phyloP scores from a whole-genome alignment of 2,797 vertebrate genomes.

The Pelochelys cantorii region DNA sequence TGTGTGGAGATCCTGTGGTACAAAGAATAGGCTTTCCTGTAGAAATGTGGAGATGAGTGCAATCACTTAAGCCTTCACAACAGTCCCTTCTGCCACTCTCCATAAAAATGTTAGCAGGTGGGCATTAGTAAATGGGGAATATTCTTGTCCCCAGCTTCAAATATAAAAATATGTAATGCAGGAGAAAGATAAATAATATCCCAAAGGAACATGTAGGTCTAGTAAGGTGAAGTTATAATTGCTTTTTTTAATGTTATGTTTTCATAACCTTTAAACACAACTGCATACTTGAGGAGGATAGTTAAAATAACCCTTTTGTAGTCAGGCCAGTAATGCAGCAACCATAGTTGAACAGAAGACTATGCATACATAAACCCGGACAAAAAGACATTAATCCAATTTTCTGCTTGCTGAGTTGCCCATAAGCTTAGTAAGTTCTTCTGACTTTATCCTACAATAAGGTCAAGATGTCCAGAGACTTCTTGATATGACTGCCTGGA shows the following conservation, averaged over 20 bases:
- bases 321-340: background rate
- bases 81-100: background rate
- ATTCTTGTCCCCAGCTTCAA: background rate
- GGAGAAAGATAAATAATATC: background rate
- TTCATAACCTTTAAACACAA: background rate
- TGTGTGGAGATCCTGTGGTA: background rate
- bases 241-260: background rate
- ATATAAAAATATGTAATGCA: background rate
- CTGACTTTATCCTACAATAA: constrained; percentile 13
- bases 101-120: background rate
- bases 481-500: constrained; percentile 30
- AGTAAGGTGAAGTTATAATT: background rate
- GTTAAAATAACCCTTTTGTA: background rate
- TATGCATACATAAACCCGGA: background rate
- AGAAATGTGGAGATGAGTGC: background rate
- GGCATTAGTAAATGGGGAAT: background rate
- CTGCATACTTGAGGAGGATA: background rate
- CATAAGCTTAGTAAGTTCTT: background rate
- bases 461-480: constrained; percentile 3
- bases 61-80: background rate
- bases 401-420: background rate
- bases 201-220: background rate
- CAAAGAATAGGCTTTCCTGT: background rate
- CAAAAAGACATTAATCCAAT: constrained; percentile 9
- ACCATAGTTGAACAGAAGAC: constrained; percentile 10